Percentiles rank a stretch among this genome's conserved stretches.
Evolutionary conservation across 2,113 vertebrate genomes (phyloP).

Genomic region (Myodes glareolus): DNA sequence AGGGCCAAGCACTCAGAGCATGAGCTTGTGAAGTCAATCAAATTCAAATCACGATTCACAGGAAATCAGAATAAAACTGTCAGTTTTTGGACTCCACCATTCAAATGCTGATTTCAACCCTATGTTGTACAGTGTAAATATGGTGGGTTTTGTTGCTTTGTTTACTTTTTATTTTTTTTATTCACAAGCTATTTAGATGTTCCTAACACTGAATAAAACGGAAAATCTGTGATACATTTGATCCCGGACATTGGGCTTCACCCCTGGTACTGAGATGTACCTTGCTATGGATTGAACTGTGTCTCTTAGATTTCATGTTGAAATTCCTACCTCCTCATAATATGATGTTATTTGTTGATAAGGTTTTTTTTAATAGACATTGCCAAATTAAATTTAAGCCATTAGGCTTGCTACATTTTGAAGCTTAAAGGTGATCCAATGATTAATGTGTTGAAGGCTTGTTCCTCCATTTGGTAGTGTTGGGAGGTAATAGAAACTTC

Average conservation of each 20-base stretch:
- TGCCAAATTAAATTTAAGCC: not conserved
- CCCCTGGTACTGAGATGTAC: not conserved
- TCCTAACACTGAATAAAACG: not conserved
- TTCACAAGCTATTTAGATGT: not conserved
- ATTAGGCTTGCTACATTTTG: not conserved
- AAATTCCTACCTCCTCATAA: not conserved
- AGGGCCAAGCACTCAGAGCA: not conserved
- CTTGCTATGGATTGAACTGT: not conserved
- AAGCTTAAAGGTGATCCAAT: not conserved
- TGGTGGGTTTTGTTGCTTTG: not conserved
- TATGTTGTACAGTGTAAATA: not conserved
- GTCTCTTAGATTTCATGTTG: not conserved
- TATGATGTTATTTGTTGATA: not conserved
- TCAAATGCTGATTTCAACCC: not conserved
- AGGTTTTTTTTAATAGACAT: not conserved
- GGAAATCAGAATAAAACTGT: not conserved
- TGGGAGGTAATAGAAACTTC: not conserved
- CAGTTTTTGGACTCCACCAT: not conserved
- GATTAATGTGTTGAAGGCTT: not conserved
- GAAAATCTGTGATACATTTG: not conserved
- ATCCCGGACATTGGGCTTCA: not conserved
- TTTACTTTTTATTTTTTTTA: not conserved
- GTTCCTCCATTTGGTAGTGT: not conserved
- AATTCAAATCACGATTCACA: not conserved
- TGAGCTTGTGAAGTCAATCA: not conserved